Percentiles rank a stretch among this genome's conserved stretches.
phyloP scores from a whole-genome alignment of 1,140 invertebrate species.

The Cepaea nemoralis region DNA sequence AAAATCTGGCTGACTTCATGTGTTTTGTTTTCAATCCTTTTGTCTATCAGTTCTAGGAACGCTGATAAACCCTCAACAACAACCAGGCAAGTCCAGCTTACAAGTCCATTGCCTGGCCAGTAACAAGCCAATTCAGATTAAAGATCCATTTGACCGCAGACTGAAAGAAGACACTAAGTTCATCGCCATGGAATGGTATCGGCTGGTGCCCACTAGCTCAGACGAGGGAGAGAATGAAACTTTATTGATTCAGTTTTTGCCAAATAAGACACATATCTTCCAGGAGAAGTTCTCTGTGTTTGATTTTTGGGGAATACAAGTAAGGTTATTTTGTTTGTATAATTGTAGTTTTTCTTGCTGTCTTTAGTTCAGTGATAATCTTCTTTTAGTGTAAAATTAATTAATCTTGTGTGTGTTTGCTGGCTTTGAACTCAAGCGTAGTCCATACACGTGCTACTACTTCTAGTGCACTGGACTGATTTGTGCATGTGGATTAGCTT shows the following conservation, averaged over 20 bases:
- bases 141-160: not conserved
- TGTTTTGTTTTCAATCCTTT: not conserved
- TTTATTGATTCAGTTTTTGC: not conserved
- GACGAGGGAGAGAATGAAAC: not conserved
- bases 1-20: too few species aligned
- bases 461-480: too few species aligned
- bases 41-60: not conserved
- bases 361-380: not conserved
- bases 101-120: not conserved
- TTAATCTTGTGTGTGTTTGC: too few species aligned
- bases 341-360: too few species aligned
- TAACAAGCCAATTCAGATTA: slow-evolving; percentile 3
- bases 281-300: not conserved
- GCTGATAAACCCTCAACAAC: not conserved
- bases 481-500: too few species aligned
- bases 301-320: not conserved
- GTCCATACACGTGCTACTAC: too few species aligned
- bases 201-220: not conserved
- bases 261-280: not conserved
- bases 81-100: not conserved
- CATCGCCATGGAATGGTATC: slow-evolving; percentile 1
- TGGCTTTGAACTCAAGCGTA: too few species aligned
- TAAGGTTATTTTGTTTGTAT: not conserved
- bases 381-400: not conserved
- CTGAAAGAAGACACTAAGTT: not conserved